Conservation (phyloP, 2,797 vertebrate species). For the Characodon lateralis region DNA sequence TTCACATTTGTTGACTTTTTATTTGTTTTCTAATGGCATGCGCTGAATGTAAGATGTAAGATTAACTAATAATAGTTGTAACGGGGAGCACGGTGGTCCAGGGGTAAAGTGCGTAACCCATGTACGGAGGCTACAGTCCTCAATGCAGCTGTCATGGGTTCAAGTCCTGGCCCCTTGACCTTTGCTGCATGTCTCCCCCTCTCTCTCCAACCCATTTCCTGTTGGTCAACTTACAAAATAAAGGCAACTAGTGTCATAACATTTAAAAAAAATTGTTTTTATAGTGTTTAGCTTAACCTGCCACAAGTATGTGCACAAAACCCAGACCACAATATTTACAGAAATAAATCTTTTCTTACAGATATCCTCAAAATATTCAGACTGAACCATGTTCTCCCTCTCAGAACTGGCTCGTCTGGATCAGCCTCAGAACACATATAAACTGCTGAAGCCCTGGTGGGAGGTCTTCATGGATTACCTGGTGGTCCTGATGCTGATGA, state of each 20-base stretch:
- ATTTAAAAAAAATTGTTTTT: no score
- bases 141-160: no score
- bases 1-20: neutral
- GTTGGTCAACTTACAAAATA: no score
- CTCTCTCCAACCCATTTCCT: no score
- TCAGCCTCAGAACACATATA: conserved; percentile 76
- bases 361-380: neutral
- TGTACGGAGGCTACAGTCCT: no score
- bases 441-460: conserved; percentile 88
- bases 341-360: neutral
- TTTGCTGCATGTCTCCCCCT: no score
- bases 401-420: conserved; percentile 80
- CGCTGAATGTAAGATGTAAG: neutral
- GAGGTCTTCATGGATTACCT: conserved; percentile 88
- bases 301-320: neutral
- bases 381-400: conserved; percentile 81
- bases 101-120: no score
- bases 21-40: neutral
- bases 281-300: neutral
- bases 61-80: neutral
- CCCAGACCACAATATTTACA: no score
- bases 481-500: conserved; percentile 84
- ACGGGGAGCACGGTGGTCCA: no score
- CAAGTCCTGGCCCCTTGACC: no score
- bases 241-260: no score